Conservation (phyloP, 2,113 vertebrate genomes). For the Perognathus longimembris region DNA sequence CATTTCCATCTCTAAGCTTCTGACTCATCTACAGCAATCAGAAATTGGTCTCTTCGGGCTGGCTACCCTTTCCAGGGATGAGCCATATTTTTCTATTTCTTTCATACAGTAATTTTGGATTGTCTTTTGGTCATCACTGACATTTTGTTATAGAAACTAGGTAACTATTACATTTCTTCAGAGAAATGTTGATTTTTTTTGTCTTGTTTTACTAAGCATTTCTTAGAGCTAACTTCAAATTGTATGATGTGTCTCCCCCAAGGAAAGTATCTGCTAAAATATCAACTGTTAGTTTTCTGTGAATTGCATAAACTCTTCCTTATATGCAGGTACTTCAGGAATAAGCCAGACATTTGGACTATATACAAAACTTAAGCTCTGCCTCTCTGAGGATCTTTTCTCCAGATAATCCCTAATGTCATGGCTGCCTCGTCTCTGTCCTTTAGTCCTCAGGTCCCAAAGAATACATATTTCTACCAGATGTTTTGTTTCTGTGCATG, state of each 20-base stretch:
- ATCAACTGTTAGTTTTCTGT: not conserved
- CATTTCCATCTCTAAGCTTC: not conserved
- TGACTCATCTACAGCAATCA: not conserved
- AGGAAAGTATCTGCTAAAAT: not conserved
- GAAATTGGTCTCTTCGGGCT: not conserved
- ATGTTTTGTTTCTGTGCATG: not conserved
- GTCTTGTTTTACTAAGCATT: slow-evolving; percentile 5
- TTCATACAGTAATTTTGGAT: not conserved
- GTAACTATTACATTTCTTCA: not conserved
- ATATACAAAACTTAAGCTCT: not conserved
- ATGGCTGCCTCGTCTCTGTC: not conserved
- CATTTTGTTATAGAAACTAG: not conserved
- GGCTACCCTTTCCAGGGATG: not conserved
- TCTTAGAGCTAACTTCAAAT: not conserved
- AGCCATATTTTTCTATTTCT: not conserved
- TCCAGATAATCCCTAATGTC: not conserved
- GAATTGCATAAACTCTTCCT: not conserved
- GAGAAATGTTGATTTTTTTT: not conserved
- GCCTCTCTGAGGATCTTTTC: not conserved
- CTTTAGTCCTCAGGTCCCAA: not conserved
- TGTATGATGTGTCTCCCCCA: not conserved
- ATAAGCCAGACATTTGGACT: not conserved
- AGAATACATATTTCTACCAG: not conserved
- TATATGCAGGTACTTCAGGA: not conserved
- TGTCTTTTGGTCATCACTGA: not conserved